These are phyloP conservation scores for Clarias magur DNA, from an alignment of 2,113 vertebrate species.

Conservation along the genomic window DNA sequence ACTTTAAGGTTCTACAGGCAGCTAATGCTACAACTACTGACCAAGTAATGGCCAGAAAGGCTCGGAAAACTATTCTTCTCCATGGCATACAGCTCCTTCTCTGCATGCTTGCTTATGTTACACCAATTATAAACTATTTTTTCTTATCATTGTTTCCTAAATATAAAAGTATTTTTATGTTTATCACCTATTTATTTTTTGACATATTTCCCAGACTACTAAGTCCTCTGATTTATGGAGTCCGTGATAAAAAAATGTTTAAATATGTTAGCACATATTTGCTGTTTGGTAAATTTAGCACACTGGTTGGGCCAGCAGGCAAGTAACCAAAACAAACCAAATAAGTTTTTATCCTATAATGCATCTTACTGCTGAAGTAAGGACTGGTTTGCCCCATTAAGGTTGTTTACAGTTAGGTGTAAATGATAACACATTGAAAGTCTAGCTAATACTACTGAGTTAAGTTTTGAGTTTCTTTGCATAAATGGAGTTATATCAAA, in stretches of 20 bases:
- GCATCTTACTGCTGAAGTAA: not conserved
- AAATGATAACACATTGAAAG: not conserved
- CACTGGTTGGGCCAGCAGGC: not conserved
- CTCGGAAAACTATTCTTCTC: conserved; percentile 63
- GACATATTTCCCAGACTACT: conserved; percentile 59
- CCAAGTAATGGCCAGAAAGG: conserved; percentile 51
- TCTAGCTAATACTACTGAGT: not conserved
- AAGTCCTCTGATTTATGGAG: conserved; percentile 58
- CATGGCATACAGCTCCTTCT: conserved; percentile 62
- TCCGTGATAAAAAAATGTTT: conserved; percentile 56
- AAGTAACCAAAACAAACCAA: not conserved
- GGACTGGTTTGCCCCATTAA: not conserved
- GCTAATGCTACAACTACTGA: conserved; percentile 40
- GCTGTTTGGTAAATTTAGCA: not conserved
- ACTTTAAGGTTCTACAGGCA: conserved; percentile 55
- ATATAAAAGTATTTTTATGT: conserved; percentile 27
- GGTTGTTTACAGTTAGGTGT: not conserved
- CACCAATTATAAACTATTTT: not conserved
- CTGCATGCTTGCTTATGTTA: conserved; percentile 54
- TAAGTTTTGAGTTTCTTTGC: not conserved
- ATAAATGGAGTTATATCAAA: not conserved
- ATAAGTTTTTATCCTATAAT: not conserved
- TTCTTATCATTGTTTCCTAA: conserved; percentile 23
- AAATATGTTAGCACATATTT: not conserved
- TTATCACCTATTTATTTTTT: conserved; percentile 47